Evolutionary conservation across 2,888 invertebrate species (phyloP).

Genomic region (Pocota personata): DNA sequence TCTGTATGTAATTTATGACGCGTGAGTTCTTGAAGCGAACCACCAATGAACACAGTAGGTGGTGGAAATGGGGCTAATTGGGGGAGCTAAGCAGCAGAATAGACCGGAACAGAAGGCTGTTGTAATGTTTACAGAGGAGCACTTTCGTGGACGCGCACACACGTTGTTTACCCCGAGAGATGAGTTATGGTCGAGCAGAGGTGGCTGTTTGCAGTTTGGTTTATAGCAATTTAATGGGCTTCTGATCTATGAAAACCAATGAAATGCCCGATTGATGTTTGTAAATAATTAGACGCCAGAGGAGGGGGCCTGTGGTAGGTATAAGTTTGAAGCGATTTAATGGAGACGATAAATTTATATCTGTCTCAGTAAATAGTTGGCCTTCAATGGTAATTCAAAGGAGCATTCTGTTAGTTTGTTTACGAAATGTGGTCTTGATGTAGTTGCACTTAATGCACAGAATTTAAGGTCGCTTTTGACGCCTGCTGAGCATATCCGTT

Average conservation of each 20-base stretch:
- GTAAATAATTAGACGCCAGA: constrained; percentile 44
- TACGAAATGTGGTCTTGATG: constrained; percentile 2
- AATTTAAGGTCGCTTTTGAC: neutral
- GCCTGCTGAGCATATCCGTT: neutral
- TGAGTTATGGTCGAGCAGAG: constrained; percentile 55
- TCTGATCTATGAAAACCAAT: constrained; percentile 63
- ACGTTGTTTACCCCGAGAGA: constrained; percentile 48
- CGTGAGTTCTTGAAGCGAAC: constrained; percentile 44
- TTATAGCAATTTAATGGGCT: constrained; percentile 63
- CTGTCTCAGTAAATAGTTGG: constrained; percentile 7
- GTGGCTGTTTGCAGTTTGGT: constrained; percentile 51
- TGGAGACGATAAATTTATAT: constrained; percentile 1
- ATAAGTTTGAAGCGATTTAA: neutral
- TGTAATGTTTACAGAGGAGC: constrained; percentile 59
- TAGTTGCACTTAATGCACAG: constrained; percentile 9
- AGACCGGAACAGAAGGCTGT: constrained; percentile 58
- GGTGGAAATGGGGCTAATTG: constrained; percentile 46
- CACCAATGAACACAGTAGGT: constrained; percentile 54
- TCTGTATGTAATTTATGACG: constrained; percentile 47
- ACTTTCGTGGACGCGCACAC: neutral
- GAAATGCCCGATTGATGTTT: constrained; percentile 51
- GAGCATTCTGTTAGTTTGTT: constrained; percentile 1
- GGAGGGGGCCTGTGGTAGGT: neutral
- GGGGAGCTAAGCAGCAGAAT: constrained; percentile 19
- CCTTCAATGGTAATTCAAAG: constrained; percentile 3